phyloP scores from a whole-genome alignment of 2,888 invertebrate genomes.

The Callimorpha dominula region DNA sequence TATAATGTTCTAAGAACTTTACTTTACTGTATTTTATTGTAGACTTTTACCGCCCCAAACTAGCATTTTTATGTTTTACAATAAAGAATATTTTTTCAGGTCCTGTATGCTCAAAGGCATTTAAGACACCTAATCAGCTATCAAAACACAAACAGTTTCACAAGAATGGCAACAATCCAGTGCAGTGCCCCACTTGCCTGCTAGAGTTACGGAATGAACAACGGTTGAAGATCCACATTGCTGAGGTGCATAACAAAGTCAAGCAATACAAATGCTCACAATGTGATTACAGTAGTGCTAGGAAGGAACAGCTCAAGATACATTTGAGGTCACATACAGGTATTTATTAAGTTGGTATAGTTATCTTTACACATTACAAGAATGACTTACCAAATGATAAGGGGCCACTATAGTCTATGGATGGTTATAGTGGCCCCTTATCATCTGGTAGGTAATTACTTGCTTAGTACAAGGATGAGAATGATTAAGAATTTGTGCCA shows the following conservation, averaged over 20 bases:
- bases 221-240: slow-evolving; percentile 84
- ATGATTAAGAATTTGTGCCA: no score
- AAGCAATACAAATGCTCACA: slow-evolving; percentile 89
- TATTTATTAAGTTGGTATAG: slow-evolving; percentile 51
- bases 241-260: slow-evolving; percentile 89
- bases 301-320: slow-evolving; percentile 88
- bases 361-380: no score
- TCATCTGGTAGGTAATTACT: no score
- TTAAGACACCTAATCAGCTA: slow-evolving; percentile 93
- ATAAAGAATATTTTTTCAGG: slow-evolving; percentile 54
- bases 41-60: no score
- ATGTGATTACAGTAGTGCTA: slow-evolving; percentile 89
- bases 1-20: no score
- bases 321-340: slow-evolving; percentile 91
- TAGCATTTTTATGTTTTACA: not conserved
- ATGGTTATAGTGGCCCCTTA: no score
- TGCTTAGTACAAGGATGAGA: no score
- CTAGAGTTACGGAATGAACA: slow-evolving; percentile 85
- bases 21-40: no score
- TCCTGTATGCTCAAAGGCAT: slow-evolving; percentile 90
- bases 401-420: no score
- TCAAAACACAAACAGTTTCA: slow-evolving; percentile 91
- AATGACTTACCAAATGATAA: no score
- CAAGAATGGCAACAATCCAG: slow-evolving; percentile 66
- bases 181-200: slow-evolving; percentile 87